phyloP scores from a whole-genome alignment of 2,888 invertebrate genomes.

The Callyntrura guangdongensis region DNA sequence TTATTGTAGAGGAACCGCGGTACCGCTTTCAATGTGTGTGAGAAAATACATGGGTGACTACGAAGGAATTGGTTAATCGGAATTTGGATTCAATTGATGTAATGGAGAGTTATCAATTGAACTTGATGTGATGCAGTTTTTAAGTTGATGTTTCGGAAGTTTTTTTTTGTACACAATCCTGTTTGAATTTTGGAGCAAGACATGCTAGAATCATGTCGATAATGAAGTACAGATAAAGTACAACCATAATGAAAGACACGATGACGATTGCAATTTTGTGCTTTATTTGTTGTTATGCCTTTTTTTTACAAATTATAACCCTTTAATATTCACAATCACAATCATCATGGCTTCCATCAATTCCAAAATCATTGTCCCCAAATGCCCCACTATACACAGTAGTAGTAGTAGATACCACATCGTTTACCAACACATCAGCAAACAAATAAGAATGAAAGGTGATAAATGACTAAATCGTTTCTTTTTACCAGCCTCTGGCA shows the following conservation, averaged over 20 bases:
- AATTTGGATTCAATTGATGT: conserved; percentile 63
- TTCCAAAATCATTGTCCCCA: background rate
- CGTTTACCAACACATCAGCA: background rate
- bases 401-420: background rate
- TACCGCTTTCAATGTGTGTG: conserved; percentile 46
- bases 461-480: conserved; percentile 65
- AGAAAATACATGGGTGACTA: conserved; percentile 74
- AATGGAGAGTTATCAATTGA: conserved; percentile 65
- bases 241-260: conserved; percentile 33
- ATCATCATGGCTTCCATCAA: background rate
- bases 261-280: conserved; percentile 62
- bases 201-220: background rate
- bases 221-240: background rate
- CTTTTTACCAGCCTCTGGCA: conserved; percentile 14
- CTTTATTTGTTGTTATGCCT: conserved; percentile 47
- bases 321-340: conserved; percentile 51
- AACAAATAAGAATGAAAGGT: conserved; percentile 20
- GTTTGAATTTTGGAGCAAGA: too few species aligned
- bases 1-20: background rate
- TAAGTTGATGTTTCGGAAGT: background rate
- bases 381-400: background rate
- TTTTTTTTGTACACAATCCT: too few species aligned
- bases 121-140: conserved; percentile 62
- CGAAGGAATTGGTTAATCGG: conserved; percentile 72
- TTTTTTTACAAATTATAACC: conserved; percentile 40